Percentiles rank a stretch among this genome's conserved stretches.
phyloP scores from a whole-genome alignment of 2,113 vertebrate genomes.

The Trogon surrucura region DNA sequence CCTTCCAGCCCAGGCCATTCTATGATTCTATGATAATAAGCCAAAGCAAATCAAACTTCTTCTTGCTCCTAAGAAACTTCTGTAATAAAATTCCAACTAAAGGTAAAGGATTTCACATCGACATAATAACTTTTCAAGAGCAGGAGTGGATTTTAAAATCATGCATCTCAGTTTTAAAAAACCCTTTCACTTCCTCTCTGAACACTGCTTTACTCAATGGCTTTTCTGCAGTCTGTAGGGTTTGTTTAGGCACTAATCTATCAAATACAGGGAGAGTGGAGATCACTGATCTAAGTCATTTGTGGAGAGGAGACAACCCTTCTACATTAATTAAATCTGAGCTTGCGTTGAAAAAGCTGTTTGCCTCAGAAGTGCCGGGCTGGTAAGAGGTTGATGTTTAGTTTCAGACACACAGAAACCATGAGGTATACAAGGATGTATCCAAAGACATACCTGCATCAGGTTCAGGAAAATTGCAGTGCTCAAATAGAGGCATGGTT shows the following conservation, averaged over 20 bases:
- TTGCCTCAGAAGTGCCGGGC: not conserved
- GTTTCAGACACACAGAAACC: not conserved
- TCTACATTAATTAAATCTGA: not conserved
- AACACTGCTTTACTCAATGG: not conserved
- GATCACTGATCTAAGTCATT: not conserved
- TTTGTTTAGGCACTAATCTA: conserved; percentile 43
- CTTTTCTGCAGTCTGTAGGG: not conserved
- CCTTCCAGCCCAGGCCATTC: no score
- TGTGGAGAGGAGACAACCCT: not conserved
- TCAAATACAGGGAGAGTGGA: not conserved
- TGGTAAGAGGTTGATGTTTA: not conserved
- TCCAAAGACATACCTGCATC: not conserved
- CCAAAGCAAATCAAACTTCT: not conserved
- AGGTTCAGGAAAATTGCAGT: not conserved
- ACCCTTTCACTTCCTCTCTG: not conserved
- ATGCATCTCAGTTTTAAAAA: not conserved
- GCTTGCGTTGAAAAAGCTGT: not conserved
- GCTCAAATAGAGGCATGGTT: not conserved
- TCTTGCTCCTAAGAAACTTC: not conserved
- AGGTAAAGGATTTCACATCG: not conserved
- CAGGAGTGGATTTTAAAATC: not conserved
- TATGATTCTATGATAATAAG: no score
- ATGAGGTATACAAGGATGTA: not conserved
- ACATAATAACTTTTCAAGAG: not conserved
- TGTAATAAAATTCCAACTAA: not conserved